Evolutionary conservation across 2,888 invertebrate genomes (phyloP).

Genomic region (Plutella xylostella): DNA sequence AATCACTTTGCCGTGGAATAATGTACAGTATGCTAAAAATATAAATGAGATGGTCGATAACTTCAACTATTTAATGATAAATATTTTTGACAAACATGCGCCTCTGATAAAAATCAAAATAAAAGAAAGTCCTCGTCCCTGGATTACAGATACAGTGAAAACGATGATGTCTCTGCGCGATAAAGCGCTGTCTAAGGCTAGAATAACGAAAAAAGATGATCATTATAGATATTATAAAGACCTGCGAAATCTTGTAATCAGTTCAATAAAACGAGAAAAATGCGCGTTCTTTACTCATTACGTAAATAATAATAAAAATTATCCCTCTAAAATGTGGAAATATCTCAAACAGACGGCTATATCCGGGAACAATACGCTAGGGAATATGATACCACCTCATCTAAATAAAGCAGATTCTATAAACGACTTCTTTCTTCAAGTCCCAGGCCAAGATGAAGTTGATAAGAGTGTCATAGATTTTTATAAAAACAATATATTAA

Average conservation of each 20-base stretch:
- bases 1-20: not conserved
- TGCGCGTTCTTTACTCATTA: slow-evolving; percentile 1
- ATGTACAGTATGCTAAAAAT: not conserved
- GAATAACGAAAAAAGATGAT: not conserved
- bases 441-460: too few relatives aligned
- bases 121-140: not conserved
- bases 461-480: too few relatives aligned
- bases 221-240: not conserved
- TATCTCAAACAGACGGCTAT: too few relatives aligned
- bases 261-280: not conserved
- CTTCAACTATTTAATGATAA: not conserved
- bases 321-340: too few relatives aligned
- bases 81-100: not conserved
- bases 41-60: too few relatives aligned
- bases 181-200: not conserved
- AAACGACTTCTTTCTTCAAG: too few relatives aligned
- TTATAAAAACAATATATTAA: too few relatives aligned
- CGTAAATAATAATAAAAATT: too few relatives aligned
- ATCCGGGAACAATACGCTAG: too few relatives aligned
- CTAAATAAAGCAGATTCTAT: too few relatives aligned
- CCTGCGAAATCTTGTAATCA: not conserved
- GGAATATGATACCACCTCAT: too few relatives aligned
- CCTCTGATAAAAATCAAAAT: not conserved
- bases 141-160: not conserved
- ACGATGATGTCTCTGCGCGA: not conserved